phyloP scores from a whole-genome alignment of 2,113 vertebrate genomes.

The Verasper variegatus region DNA sequence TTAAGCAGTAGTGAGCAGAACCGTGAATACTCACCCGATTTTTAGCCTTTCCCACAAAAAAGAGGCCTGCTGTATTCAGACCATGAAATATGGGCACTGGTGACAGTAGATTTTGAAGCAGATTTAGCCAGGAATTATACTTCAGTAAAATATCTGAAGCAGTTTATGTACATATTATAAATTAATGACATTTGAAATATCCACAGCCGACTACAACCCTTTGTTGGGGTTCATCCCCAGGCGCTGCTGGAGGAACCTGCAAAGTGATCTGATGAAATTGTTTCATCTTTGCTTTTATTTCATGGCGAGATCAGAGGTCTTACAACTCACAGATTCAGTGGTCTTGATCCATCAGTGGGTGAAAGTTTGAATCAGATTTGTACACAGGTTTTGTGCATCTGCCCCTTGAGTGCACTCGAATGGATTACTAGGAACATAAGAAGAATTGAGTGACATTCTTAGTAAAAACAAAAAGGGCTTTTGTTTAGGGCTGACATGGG shows the following conservation, averaged over 20 bases:
- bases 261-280: no score
- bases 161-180: no score
- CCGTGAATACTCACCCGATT: background rate
- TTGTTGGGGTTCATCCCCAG: no score
- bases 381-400: background rate
- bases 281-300: no score
- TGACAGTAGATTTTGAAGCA: background rate
- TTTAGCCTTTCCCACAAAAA: background rate
- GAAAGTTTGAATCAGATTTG: background rate
- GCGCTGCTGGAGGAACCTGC: no score
- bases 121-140: no score
- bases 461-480: background rate
- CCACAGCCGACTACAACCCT: no score
- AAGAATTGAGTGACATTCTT: background rate
- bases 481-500: background rate
- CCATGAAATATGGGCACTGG: background rate
- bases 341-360: no score
- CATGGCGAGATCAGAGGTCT: no score
- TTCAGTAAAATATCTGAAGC: no score
- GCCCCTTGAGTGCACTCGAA: background rate
- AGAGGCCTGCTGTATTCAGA: background rate
- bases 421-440: background rate
- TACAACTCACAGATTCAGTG: no score
- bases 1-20: conserved; percentile 10
- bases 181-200: no score